Evolutionary conservation across 2,113 vertebrate species (phyloP), one percentile per base, ranked within the genome.

Genomic region (Sylvietta virens): DNA sequence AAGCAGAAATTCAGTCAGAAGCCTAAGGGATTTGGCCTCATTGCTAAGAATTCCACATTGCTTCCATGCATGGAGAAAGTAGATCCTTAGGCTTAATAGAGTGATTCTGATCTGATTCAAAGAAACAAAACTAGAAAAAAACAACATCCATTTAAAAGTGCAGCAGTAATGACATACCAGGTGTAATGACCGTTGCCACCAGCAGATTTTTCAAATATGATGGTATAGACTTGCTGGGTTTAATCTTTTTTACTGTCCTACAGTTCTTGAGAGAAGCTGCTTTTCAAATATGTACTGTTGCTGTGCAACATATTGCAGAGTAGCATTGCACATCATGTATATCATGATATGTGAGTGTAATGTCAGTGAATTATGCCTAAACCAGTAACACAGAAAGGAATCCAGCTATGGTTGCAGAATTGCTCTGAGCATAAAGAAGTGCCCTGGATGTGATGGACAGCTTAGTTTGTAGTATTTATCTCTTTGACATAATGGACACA

Each of bases 1-100:
- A 99, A 86, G 86, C 97, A 81, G 98, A 98, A 61, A 96, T 97
- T 76, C 98, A 98, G 18, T 96, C 98, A 66, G 99, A 99, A 94
- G 98, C 98, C 87, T 99, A 98, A 98, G 50, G 30, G 62, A 42
- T 65, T 65, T 83, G 51, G 12, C 37, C 53, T 85, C 24, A 5
- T 71, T 85, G 11, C 45, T 48, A 28, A 81, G 30, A 89, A 62
- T 83, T 95, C 73, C 51, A 67, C 27, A 4, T 94, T 11, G 12
- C 83, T 95, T 95, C 69, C 62, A 27, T 65, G 58, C 27, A 60
- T 72, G 92, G 77, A 94, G 26, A 57, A 61, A 71, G 24, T 78
- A 72, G 51, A 87, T 69, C 48, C 26, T 76, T 44, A 77, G 67
- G 65, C 60, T 96, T 88, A 51, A 61, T 40, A 69, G 53, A 81